A percentile compares a stretch with the other conserved stretches of the same genome.
Conservation (phyloP, 1,140 invertebrate genomes). For the Habropoda laboriosa region DNA sequence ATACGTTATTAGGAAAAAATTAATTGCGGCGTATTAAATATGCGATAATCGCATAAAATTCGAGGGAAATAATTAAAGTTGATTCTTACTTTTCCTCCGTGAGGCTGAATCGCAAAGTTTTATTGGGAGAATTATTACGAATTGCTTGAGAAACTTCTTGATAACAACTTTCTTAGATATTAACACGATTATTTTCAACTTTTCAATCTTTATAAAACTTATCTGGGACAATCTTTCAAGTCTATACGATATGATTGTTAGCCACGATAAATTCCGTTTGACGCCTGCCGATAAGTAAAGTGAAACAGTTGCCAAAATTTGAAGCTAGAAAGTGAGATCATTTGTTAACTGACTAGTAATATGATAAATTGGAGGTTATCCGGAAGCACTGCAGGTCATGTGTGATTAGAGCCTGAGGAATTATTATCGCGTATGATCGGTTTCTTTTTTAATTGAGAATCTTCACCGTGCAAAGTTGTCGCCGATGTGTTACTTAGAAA, state of each 20-base stretch:
- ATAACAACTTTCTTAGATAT: conserved; percentile 7
- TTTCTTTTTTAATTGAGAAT: no score
- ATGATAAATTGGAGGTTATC: not conserved
- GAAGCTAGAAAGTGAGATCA: not conserved
- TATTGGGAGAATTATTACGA: conserved; percentile 1
- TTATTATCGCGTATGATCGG: no score
- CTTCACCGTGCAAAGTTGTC: no score
- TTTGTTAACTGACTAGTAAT: not conserved
- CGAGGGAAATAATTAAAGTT: conserved; percentile 7
- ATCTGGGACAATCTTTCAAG: not conserved
- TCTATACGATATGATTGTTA: not conserved
- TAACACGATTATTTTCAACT: conserved; percentile 25
- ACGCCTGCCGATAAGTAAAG: not conserved
- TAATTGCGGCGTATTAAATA: not conserved
- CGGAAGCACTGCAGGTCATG: no score
- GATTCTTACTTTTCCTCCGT: conserved; percentile 2
- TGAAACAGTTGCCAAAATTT: not conserved
- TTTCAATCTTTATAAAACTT: not conserved
- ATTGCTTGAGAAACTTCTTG: conserved; percentile 8
- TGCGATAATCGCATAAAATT: not conserved
- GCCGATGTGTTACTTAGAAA: not conserved
- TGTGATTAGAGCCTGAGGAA: no score
- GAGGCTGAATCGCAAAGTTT: not conserved
- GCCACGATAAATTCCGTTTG: not conserved
- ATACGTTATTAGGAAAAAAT: not conserved